Evolutionary conservation across 2,888 invertebrate species (phyloP).

Genomic region (Podabrus alpinus): DNA sequence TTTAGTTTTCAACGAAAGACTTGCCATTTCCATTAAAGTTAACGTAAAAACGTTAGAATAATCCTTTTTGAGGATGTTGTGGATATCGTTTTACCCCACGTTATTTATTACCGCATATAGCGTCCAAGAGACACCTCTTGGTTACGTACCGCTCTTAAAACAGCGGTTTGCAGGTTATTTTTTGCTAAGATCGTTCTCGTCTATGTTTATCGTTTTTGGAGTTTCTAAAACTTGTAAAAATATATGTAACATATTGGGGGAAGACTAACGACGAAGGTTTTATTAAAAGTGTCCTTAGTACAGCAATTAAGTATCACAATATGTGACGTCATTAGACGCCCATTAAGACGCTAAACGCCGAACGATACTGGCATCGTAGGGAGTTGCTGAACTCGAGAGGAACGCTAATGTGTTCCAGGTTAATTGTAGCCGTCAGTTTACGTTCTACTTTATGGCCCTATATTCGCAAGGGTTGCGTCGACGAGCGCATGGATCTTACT

Average conservation of each 20-base stretch:
- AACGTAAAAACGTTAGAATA: background rate
- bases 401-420: conserved; percentile 43
- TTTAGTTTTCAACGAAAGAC: background rate
- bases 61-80: background rate
- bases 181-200: background rate
- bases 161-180: background rate
- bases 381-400: conserved; percentile 34
- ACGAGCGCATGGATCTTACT: conserved; percentile 18
- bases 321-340: conserved; percentile 40
- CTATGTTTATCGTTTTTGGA: background rate
- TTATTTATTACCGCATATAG: background rate
- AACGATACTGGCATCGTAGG: conserved; percentile 40
- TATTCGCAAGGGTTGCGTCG: conserved; percentile 31
- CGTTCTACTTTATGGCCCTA: conserved; percentile 38
- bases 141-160: background rate
- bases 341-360: conserved; percentile 41
- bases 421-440: conserved; percentile 44
- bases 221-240: background rate
- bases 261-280: conserved; percentile 10
- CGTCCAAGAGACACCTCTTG: background rate
- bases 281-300: conserved; percentile 30
- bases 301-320: conserved; percentile 35
- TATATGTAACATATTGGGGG: background rate
- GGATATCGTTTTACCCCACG: background rate
- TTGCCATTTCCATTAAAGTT: background rate